Percentiles rank a stretch among this genome's conserved stretches.
phyloP scores from a whole-genome alignment of 2,113 vertebrate species.

The Leuciscus idus region DNA sequence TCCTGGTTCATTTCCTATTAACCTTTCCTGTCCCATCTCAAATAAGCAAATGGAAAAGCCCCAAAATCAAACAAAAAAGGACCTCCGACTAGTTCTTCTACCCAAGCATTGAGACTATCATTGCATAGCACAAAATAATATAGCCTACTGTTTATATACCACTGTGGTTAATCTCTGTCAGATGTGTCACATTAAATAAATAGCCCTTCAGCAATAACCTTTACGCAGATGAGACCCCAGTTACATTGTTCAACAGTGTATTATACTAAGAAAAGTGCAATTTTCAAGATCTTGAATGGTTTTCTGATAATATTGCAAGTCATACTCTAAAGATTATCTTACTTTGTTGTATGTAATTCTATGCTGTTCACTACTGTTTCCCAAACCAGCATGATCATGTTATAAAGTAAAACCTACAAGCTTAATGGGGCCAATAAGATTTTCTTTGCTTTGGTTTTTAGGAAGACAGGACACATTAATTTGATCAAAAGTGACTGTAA shows the following conservation, averaged over 20 bases:
- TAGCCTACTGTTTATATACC: conserved; percentile 10
- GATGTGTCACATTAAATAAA: conserved; percentile 20
- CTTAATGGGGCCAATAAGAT: too few species aligned
- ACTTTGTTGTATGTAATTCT: not conserved
- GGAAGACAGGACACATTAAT: too few species aligned
- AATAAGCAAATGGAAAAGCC: not conserved
- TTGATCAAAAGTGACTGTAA: too few species aligned
- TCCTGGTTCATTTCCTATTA: not conserved
- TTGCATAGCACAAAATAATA: not conserved
- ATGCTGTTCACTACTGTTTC: too few species aligned
- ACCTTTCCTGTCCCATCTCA: not conserved
- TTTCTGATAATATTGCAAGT: not conserved
- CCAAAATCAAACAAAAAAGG: not conserved
- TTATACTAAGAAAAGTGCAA: conserved; percentile 20
- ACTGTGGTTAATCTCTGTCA: conserved; percentile 11
- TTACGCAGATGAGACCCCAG: conserved; percentile 19
- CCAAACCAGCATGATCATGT: not conserved
- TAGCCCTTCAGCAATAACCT: conserved; percentile 33
- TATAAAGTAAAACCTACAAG: too few species aligned
- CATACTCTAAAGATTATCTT: not conserved
- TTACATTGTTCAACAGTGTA: conserved; percentile 7
- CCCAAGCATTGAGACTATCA: not conserved
- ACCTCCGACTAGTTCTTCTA: not conserved
- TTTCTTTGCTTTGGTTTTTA: not conserved
- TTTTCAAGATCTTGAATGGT: conserved; percentile 13